A percentile compares a stretch with the other conserved stretches of the same genome.
Evolutionary conservation across 2,888 invertebrate species (phyloP).

Genomic region (Ceriagrion tenellum): DNA sequence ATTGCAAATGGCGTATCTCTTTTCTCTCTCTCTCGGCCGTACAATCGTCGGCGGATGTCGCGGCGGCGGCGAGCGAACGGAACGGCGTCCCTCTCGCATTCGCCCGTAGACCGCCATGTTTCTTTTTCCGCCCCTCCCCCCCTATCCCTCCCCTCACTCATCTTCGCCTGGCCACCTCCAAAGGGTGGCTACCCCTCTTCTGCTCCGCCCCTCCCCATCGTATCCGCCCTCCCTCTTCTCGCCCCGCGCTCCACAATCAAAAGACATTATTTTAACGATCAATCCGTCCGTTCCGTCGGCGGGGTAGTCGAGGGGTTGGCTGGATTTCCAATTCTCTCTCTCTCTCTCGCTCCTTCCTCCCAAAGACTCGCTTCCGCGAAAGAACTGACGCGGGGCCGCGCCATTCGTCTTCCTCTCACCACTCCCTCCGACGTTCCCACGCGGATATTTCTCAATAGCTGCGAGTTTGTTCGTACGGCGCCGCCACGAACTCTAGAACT

Average conservation of each 20-base stretch:
- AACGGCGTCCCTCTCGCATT: background rate
- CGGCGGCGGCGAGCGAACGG: too few relatives aligned
- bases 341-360: background rate
- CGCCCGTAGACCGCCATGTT: background rate
- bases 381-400: background rate
- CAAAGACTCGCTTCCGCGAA: conserved; percentile 2
- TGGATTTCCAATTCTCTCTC: background rate
- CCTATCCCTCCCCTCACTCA: too few relatives aligned
- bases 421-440: background rate
- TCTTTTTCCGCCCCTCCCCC: background rate
- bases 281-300: background rate
- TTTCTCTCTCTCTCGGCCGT: too few relatives aligned
- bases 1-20: too few relatives aligned
- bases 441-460: background rate
- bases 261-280: conserved; percentile 64
- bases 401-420: too few relatives aligned
- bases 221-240: background rate
- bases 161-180: too few relatives aligned
- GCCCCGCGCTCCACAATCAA: conserved; percentile 70
- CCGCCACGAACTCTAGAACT: background rate
- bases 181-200: too few relatives aligned
- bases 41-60: too few relatives aligned
- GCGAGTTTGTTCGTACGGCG: background rate
- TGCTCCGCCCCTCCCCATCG: background rate
- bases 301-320: background rate